Conservation (phyloP, 2,797 vertebrate genomes). For the Periophthalmus magnuspinnatus region DNA sequence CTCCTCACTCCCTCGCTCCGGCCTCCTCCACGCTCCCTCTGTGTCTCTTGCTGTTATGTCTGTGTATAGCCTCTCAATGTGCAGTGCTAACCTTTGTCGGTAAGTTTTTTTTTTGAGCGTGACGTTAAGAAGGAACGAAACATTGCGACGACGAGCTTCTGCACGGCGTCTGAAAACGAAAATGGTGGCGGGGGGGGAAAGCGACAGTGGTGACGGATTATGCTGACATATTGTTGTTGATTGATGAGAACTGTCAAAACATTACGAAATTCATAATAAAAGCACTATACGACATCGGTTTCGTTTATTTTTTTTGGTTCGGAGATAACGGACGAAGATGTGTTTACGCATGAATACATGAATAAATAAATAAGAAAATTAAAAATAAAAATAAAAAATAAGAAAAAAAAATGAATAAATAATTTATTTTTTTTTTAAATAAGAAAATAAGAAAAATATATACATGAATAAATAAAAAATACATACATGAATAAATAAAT, state of each 20-base stretch:
- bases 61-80: constrained; percentile 81
- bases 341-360: too few relatives aligned
- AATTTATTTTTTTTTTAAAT: too few relatives aligned
- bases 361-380: too few relatives aligned
- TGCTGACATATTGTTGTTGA: constrained; percentile 71
- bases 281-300: constrained; percentile 76
- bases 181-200: constrained; percentile 78
- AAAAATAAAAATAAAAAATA: too few relatives aligned
- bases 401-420: too few relatives aligned
- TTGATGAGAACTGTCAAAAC: constrained; percentile 78
- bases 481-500: too few relatives aligned
- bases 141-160: constrained; percentile 79
- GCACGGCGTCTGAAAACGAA: constrained; percentile 75
- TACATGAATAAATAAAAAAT: too few relatives aligned
- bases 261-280: constrained; percentile 84
- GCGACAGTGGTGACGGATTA: constrained; percentile 67
- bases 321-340: too few relatives aligned
- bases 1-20: constrained; percentile 55
- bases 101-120: constrained; percentile 84
- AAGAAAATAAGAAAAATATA: too few relatives aligned
- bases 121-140: constrained; percentile 80
- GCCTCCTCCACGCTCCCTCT: constrained; percentile 53
- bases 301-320: constrained; percentile 19
- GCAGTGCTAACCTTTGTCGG: constrained; percentile 83
- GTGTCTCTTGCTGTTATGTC: constrained; percentile 81